These are phyloP conservation scores for Oceanodroma leucorhoa DNA, from an alignment of 2,797 vertebrate genomes.

Conservation along the genomic window DNA sequence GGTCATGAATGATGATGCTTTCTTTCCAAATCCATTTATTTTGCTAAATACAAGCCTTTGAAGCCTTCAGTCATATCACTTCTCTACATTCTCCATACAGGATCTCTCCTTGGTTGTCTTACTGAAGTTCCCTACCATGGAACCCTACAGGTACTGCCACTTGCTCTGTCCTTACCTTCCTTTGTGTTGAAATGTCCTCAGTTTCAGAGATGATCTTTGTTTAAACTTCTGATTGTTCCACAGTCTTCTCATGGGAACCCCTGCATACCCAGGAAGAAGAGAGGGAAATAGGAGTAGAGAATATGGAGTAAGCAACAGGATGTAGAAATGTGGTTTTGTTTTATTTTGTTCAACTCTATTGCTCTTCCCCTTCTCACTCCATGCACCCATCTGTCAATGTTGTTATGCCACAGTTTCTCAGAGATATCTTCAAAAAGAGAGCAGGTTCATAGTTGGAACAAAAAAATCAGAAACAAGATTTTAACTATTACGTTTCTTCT, in stretches of 20 bases:
- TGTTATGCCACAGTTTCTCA: not conserved
- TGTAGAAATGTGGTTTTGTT: not conserved
- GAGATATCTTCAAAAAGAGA: not conserved
- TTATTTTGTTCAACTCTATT: not conserved
- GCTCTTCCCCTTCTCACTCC: not conserved
- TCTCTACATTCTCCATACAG: not conserved
- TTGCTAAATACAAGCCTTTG: not conserved
- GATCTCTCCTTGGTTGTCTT: not conserved
- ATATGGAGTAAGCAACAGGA: not conserved
- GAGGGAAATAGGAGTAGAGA: not conserved
- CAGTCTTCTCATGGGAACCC: not conserved
- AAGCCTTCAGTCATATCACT: not conserved
- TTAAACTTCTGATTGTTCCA: not conserved
- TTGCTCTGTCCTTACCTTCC: not conserved
- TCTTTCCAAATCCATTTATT: not conserved
- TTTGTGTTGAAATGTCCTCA: not conserved
- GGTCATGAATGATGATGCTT: not conserved
- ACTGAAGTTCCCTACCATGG: not conserved
- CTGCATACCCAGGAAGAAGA: not conserved
- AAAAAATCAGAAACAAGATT: not conserved
- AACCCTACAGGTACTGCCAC: not conserved
- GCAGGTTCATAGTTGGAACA: not conserved
- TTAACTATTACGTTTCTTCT: not conserved
- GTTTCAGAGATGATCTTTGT: not conserved
- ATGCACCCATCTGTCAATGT: not conserved